Conservation (phyloP, 1,140 invertebrate genomes). For the Leptopilina clavipes region DNA sequence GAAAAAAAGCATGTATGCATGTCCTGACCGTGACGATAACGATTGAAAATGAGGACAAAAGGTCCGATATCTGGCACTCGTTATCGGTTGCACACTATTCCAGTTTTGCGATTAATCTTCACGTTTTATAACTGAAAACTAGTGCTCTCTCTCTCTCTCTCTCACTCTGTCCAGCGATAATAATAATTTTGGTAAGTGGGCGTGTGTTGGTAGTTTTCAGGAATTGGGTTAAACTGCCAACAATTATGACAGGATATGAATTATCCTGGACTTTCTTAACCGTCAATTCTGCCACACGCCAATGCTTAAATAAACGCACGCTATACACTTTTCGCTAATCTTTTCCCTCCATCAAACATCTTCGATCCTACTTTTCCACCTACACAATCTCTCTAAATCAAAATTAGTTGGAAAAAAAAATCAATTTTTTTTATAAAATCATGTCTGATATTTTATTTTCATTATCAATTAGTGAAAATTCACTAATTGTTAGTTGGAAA, state of each 20-base stretch:
- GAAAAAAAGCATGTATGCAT: neutral
- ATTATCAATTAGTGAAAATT: too few species aligned
- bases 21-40: constrained; percentile 26
- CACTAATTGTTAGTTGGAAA: too few species aligned
- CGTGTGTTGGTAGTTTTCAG: constrained; percentile 29
- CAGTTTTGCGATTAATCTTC: constrained; percentile 21
- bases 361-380: constrained; percentile 7
- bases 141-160: neutral
- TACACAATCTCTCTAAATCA: too few species aligned
- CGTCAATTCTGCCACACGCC: constrained; percentile 58
- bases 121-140: constrained; percentile 13
- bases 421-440: too few species aligned
- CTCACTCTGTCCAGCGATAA: neutral
- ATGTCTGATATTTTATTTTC: too few species aligned
- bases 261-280: constrained; percentile 57
- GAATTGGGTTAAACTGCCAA: constrained; percentile 64
- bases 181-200: neutral
- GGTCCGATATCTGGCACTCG: constrained; percentile 12
- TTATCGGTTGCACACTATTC: neutral
- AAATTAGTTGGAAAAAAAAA: too few species aligned
- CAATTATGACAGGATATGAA: constrained; percentile 66
- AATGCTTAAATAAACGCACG: constrained; percentile 34
- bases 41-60: constrained; percentile 19
- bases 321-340: constrained; percentile 32
- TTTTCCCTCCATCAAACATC: constrained; percentile 5